Evolutionary conservation across 2,797 vertebrate genomes (phyloP).

Genomic region (Falco biarmicus): DNA sequence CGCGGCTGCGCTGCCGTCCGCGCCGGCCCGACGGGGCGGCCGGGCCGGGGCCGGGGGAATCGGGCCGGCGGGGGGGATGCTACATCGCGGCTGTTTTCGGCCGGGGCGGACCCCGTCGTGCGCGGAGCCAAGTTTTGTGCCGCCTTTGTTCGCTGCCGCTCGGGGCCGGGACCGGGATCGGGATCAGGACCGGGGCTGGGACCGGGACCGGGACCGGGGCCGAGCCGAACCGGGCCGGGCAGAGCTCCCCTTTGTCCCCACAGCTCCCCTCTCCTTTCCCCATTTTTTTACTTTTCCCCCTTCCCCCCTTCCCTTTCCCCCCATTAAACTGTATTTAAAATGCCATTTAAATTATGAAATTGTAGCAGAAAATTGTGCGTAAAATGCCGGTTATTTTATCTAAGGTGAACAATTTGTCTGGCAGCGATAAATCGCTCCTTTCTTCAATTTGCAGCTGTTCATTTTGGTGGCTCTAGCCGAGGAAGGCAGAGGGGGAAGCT

Average conservation of each 20-base stretch:
- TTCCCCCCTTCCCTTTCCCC: conserved; percentile 19
- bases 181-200: no score
- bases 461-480: conserved; percentile 80
- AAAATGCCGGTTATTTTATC: conserved; percentile 88
- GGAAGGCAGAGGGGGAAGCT: conserved; percentile 81
- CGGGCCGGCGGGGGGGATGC: not conserved
- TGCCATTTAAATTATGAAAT: conserved; percentile 85
- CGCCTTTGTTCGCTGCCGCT: conserved; percentile 13
- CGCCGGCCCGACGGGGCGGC: not conserved
- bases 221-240: not conserved
- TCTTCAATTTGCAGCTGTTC: conserved; percentile 88
- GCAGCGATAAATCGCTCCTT: conserved; percentile 86
- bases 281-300: not conserved
- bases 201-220: not conserved
- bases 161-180: not conserved
- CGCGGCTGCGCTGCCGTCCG: not conserved
- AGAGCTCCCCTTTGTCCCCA: conserved; percentile 49
- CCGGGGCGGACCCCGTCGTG: not conserved
- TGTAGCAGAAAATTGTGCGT: conserved; percentile 85
- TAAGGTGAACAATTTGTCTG: conserved; percentile 87
- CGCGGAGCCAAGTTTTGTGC: not conserved
- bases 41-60: not conserved
- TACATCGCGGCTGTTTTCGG: not conserved
- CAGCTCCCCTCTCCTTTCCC: not conserved
- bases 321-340: conserved; percentile 83